Evolutionary conservation across 2,113 vertebrate species (phyloP).

Genomic region (Dicrurus megarhynchus): DNA sequence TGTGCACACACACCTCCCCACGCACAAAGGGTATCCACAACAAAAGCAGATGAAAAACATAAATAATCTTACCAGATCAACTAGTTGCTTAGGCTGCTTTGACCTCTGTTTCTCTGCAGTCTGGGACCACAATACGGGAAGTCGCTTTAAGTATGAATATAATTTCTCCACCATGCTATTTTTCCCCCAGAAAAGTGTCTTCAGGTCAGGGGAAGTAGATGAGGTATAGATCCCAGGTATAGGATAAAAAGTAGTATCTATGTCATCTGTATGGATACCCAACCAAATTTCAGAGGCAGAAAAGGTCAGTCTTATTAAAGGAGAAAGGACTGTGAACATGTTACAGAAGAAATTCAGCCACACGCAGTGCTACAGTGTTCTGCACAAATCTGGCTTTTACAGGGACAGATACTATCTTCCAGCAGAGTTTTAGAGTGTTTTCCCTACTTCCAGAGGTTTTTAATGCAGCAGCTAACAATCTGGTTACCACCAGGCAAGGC

Average conservation of each 20-base stretch:
- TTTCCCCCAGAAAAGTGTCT: not conserved
- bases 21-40: not conserved
- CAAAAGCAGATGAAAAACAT: not conserved
- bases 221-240: not conserved
- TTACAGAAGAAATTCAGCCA: not conserved
- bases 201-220: not conserved
- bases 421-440: not conserved
- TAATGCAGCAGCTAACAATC: not conserved
- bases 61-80: not conserved
- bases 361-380: rapidly evolving
- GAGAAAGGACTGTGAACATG: not conserved
- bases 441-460: not conserved
- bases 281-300: not conserved
- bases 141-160: not conserved
- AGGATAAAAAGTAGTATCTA: not conserved
- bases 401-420: not conserved
- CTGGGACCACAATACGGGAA: not conserved
- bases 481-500: not conserved
- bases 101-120: not conserved
- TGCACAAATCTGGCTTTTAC: not conserved
- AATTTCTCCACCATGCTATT: not conserved
- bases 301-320: not conserved
- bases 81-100: not conserved
- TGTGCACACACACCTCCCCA: not conserved
- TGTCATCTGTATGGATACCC: not conserved